Conservation (phyloP, 2,797 vertebrate genomes). For the Podarcis lilfordi region DNA sequence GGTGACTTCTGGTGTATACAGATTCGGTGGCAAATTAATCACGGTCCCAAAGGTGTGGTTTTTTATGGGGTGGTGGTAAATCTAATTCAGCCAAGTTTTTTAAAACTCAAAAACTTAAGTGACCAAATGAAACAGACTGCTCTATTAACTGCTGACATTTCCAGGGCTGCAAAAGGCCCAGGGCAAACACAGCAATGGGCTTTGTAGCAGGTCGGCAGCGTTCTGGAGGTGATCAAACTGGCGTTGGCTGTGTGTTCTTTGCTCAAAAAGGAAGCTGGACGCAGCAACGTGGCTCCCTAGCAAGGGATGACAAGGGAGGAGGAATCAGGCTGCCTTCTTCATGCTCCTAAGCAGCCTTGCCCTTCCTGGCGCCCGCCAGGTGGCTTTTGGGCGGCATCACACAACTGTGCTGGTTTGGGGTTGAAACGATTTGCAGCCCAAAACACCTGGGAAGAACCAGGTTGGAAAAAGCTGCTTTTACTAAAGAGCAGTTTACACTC, state of each 20-base stretch:
- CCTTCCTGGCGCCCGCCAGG: too few relatives aligned
- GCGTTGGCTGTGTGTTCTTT: background rate
- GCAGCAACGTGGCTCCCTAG: too few relatives aligned
- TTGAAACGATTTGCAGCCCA: too few relatives aligned
- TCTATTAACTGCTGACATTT: slow-evolving; percentile 11
- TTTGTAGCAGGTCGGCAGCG: background rate
- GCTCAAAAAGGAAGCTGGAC: too few relatives aligned
- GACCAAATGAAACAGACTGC: slow-evolving; percentile 17
- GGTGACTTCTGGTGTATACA: slow-evolving; percentile 37
- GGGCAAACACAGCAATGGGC: too few relatives aligned
- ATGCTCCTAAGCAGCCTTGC: too few relatives aligned
- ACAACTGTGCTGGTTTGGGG: too few relatives aligned
- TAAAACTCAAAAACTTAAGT: background rate
- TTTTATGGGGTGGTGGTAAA: background rate
- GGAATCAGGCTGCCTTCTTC: background rate
- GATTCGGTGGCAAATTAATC: slow-evolving; percentile 48
- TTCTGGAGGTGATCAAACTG: background rate
- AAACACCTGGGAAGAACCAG: too few relatives aligned
- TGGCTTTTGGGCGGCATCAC: too few relatives aligned
- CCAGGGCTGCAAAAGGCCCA: background rate
- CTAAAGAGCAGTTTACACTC: background rate
- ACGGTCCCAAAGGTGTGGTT: slow-evolving; percentile 28
- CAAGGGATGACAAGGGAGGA: too few relatives aligned
- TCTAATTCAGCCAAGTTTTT: slow-evolving; percentile 38
- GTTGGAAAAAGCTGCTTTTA: background rate